phyloP scores from a whole-genome alignment of 2,113 vertebrate species.

The Falcunculus frontatus region DNA sequence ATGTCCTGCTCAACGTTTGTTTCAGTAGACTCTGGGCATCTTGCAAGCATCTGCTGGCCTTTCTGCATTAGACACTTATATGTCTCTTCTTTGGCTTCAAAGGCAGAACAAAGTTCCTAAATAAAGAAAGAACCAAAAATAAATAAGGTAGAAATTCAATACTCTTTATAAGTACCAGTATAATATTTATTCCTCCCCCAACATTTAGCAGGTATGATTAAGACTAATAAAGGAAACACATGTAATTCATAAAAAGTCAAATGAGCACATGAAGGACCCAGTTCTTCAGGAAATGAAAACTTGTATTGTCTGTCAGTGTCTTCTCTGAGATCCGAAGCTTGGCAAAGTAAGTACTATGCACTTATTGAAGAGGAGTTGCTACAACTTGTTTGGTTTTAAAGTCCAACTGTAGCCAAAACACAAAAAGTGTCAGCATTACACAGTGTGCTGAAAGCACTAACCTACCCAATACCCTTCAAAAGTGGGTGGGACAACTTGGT shows the following conservation, averaged over 20 bases:
- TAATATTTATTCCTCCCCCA: neutral
- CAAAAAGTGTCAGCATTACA: neutral
- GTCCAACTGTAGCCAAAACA: neutral
- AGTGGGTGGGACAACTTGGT: neutral
- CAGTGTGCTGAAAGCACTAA: neutral
- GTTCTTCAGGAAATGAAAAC: neutral
- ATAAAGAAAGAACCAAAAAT: constrained; percentile 19
- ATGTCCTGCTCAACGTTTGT: constrained; percentile 92
- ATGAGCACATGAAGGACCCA: neutral
- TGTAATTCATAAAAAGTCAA: constrained; percentile 15
- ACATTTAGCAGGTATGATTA: neutral
- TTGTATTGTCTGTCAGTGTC: neutral
- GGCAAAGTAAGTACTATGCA: neutral
- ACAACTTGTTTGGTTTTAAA: neutral
- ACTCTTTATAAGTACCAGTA: neutral
- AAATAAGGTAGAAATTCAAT: constrained; percentile 6
- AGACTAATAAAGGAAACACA: neutral
- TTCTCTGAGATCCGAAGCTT: neutral
- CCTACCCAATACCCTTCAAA: neutral
- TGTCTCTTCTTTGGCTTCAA: constrained; percentile 88
- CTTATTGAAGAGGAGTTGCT: neutral
- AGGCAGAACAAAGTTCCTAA: constrained; percentile 89
- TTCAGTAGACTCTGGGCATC: constrained; percentile 82
- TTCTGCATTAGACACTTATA: constrained; percentile 83
- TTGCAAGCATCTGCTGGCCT: constrained; percentile 85